Evolutionary conservation across 2,113 vertebrate species (phyloP), one percentile per base, ranked within the genome.

Genomic region (Pimephales promelas): DNA sequence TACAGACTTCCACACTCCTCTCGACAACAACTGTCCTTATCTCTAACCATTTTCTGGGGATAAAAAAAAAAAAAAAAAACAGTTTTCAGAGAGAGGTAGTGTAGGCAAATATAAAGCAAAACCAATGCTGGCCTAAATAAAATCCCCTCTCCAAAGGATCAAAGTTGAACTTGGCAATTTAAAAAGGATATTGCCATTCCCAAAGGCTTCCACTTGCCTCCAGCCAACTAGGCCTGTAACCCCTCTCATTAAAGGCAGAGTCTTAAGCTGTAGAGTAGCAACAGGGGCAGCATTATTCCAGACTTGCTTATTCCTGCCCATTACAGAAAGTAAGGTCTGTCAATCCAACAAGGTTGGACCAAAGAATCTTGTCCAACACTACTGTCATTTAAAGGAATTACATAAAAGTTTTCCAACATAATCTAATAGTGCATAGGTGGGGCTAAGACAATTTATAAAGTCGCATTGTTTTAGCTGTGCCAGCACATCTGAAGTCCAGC

Each of bases 201-300:
- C 81, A 84, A 52, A 84, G 84, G 86, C 72, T 59, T 61, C 64
- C 71, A 31, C 78, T 52, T 28, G 84, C 54, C 82, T 79, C 81
- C 77, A 71, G 62, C 57, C 56, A 70, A 45, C 28, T 49, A 75
- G 34, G 47, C 47, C 20, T 26, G 47, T 73, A n/a, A 14, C 10
- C 10, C 72, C n/a, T 28, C 40, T 62, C 64, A 81, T 76, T 72
- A 40, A 70, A 61, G 45, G 9, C 70, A 72, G n/a, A 76, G 76
- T 49, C 84, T 83, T 80, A 85, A 84, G 81, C 71, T 79, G 74
- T 47, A 79, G 43, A 10, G 11, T 10, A 34, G 34, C 43, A 88
- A 87, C 86, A 77, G 86, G 81, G 54, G 20, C 20, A 47, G 85
- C 64, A 85, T 87, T 87, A 78, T 88, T 79, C 80, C 59, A 45